Percentiles rank a stretch among this genome's conserved stretches.
These are phyloP conservation scores for Tetropium fuscum DNA, from an alignment of 2,888 invertebrate genomes.

Conservation along the genomic window DNA sequence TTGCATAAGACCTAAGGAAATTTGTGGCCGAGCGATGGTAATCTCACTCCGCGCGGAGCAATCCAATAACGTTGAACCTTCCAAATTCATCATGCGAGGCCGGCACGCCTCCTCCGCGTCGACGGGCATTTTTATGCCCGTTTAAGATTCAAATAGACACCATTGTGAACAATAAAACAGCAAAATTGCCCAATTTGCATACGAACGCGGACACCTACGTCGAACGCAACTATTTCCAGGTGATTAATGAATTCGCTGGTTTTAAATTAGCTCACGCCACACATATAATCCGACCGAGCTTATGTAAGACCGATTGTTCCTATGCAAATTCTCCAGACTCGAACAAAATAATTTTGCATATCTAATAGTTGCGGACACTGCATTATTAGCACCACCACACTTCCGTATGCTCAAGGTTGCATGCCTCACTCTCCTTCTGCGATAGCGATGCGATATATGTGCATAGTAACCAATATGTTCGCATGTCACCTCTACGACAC, in stretches of 20 bases:
- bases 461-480: background rate
- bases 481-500: no score
- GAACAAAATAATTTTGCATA: slow-evolving; percentile 35
- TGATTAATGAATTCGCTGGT: slow-evolving; percentile 28
- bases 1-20: no score
- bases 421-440: background rate
- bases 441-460: background rate
- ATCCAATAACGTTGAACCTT: no score
- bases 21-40: no score
- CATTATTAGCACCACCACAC: slow-evolving; percentile 24
- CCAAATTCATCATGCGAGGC: no score
- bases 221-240: slow-evolving; percentile 21
- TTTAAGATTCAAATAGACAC: slow-evolving; percentile 6
- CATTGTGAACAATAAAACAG: slow-evolving; percentile 22
- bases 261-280: slow-evolving; percentile 25
- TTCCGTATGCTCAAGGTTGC: slow-evolving; percentile 35
- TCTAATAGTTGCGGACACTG: slow-evolving; percentile 31
- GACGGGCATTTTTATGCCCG: slow-evolving; percentile 4
- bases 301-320: slow-evolving; percentile 36
- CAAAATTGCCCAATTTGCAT: slow-evolving; percentile 25
- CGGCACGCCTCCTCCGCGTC: slow-evolving; percentile 3
- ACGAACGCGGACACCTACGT: slow-evolving; percentile 24
- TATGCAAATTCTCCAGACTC: slow-evolving; percentile 31
- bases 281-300: slow-evolving; percentile 22
- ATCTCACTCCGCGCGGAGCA: no score